A percentile compares a stretch with the other conserved stretches of the same genome.
Evolutionary conservation across 1,140 invertebrate species (phyloP).

Genomic region (Drepana arcuata): DNA sequence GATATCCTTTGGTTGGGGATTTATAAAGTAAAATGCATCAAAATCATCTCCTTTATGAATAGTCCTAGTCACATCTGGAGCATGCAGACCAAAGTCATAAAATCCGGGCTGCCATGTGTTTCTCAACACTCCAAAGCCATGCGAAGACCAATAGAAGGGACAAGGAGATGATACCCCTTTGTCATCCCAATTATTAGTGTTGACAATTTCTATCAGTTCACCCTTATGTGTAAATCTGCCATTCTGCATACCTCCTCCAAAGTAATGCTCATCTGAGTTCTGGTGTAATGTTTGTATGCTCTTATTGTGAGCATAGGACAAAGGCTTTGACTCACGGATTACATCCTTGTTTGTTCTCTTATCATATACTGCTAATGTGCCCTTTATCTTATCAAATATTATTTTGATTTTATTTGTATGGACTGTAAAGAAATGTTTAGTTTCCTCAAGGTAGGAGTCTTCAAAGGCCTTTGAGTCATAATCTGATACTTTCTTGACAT

Average conservation of each 20-base stretch:
- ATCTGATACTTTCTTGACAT: slow-evolving; percentile 28
- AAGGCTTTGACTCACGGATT: slow-evolving; percentile 28
- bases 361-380: slow-evolving; percentile 37
- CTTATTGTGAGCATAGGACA: slow-evolving; percentile 27
- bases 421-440: slow-evolving; percentile 26
- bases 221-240: slow-evolving; percentile 56
- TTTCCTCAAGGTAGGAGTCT: slow-evolving; percentile 26
- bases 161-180: slow-evolving; percentile 53
- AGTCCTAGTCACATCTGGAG: slow-evolving; percentile 23
- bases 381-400: slow-evolving; percentile 38
- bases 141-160: slow-evolving; percentile 59
- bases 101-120: slow-evolving; percentile 50
- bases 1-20: slow-evolving; percentile 34
- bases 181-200: slow-evolving; percentile 49
- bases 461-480: slow-evolving; percentile 36
- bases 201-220: slow-evolving; percentile 43
- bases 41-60: slow-evolving; percentile 32
- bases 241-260: slow-evolving; percentile 61
- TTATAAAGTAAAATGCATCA: slow-evolving; percentile 53
- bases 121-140: slow-evolving; percentile 48
- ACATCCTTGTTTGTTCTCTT: slow-evolving; percentile 35
- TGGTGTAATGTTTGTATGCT: slow-evolving; percentile 34
- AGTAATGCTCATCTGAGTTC: slow-evolving; percentile 44
- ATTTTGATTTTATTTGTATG: slow-evolving; percentile 40
- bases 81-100: slow-evolving; percentile 47